Percentiles rank a stretch among this genome's conserved stretches.
Conservation (phyloP, 1,140 invertebrate species). For the Acromyrmex echinatior region DNA sequence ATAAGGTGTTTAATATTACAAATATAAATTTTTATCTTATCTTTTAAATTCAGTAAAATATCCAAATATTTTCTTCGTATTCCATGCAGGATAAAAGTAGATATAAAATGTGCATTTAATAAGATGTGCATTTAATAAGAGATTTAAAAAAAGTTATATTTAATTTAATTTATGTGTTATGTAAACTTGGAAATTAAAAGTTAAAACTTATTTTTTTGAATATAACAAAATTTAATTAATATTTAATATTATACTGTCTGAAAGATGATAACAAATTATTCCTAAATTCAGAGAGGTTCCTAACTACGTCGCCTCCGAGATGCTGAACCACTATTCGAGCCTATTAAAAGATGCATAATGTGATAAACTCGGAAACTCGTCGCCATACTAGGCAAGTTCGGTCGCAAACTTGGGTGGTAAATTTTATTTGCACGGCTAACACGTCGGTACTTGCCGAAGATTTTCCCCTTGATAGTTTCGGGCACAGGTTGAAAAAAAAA, state of each 20-base stretch:
- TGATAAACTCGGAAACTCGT: constrained; percentile 57
- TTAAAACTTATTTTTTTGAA: neutral
- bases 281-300: neutral
- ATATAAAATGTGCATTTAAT: neutral
- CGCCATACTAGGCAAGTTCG: constrained; percentile 42
- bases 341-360: constrained; percentile 60
- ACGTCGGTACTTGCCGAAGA: constrained; percentile 60
- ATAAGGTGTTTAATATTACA: neutral
- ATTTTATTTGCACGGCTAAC: constrained; percentile 63
- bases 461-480: constrained; percentile 55
- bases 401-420: constrained; percentile 58
- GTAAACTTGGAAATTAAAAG: constrained; percentile 1
- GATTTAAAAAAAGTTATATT: neutral
- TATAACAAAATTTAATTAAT: neutral
- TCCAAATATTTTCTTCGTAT: neutral
- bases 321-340: constrained; percentile 17
- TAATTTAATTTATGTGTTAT: neutral
- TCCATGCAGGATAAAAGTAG: neutral
- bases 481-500: constrained; percentile 44
- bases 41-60: neutral
- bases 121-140: neutral
- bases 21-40: neutral
- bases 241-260: neutral
- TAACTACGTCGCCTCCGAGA: neutral
- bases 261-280: neutral